phyloP scores from a whole-genome alignment of 2,888 invertebrate genomes.

The Acronicta psi region DNA sequence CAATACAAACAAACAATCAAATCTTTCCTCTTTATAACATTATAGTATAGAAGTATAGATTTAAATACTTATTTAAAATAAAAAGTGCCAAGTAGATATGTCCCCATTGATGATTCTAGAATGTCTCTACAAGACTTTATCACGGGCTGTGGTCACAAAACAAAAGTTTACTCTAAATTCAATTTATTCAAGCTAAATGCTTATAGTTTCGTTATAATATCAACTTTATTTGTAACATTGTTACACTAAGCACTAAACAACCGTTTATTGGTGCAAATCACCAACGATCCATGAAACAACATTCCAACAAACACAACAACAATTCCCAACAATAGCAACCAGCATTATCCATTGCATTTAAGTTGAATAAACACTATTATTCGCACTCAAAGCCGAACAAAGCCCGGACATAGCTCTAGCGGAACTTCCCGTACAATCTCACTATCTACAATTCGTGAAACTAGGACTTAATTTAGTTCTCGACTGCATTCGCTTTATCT shows the following conservation, averaged over 20 bases:
- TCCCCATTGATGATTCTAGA: too few relatives aligned
- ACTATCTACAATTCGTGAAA: conserved; percentile 51
- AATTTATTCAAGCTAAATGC: too few relatives aligned
- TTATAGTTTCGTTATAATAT: background rate
- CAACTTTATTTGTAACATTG: background rate
- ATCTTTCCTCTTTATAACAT: too few relatives aligned
- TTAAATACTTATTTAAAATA: too few relatives aligned
- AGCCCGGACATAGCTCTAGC: conserved; percentile 47
- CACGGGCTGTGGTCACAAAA: too few relatives aligned
- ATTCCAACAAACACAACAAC: conserved; percentile 2
- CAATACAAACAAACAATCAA: too few relatives aligned
- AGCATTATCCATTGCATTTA: conserved; percentile 35
- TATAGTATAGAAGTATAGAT: too few relatives aligned
- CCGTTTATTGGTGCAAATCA: conserved; percentile 10
- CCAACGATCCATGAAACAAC: conserved; percentile 19
- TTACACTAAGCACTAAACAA: background rate
- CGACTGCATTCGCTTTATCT: conserved; percentile 67
- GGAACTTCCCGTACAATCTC: conserved; percentile 48
- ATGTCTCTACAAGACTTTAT: too few relatives aligned
- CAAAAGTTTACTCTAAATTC: too few relatives aligned
- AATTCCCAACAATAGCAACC: conserved; percentile 24
- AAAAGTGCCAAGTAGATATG: too few relatives aligned
- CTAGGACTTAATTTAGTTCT: conserved; percentile 70
- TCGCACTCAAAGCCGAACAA: conserved; percentile 54
- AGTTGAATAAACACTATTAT: conserved; percentile 47